A percentile compares a stretch with the other conserved stretches of the same genome.
phyloP scores from a whole-genome alignment of 2,888 invertebrate genomes.

The Atrina japonica region DNA sequence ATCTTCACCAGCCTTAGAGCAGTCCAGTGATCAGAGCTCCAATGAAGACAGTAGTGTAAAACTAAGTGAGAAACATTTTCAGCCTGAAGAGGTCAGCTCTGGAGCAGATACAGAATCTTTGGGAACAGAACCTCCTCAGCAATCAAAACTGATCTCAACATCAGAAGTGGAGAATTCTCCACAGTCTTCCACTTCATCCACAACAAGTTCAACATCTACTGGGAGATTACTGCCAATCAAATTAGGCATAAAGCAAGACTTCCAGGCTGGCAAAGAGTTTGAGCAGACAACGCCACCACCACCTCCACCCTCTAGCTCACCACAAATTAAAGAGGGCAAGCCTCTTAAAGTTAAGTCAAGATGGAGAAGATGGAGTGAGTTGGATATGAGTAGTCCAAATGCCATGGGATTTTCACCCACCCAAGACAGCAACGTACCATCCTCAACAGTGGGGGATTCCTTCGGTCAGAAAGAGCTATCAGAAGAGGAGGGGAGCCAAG shows the following conservation, averaged over 20 bases:
- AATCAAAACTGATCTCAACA: constrained; percentile 12
- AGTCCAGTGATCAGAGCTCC: too few species aligned
- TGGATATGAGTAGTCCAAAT: constrained; percentile 55
- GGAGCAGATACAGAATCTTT: too few species aligned
- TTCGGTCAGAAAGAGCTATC: constrained; percentile 12
- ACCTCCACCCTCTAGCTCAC: constrained; percentile 20
- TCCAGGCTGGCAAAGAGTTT: constrained; percentile 33
- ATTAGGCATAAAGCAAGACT: constrained; percentile 40
- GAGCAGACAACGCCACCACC: constrained; percentile 26
- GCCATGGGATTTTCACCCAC: constrained; percentile 42
- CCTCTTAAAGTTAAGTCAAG: constrained; percentile 72
- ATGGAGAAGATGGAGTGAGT: constrained; percentile 73
- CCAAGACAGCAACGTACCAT: constrained; percentile 29
- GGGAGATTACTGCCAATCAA: constrained; percentile 38
- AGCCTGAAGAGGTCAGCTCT: too few species aligned
- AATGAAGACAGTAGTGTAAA: too few species aligned
- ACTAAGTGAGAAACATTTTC: too few species aligned
- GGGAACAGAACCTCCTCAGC: background rate
- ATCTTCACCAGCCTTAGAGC: too few species aligned
- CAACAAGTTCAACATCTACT: constrained; percentile 16
- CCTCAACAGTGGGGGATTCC: constrained; percentile 22
- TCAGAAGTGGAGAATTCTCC: constrained; percentile 22
- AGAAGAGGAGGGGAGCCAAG: constrained; percentile 12
- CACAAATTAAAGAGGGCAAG: constrained; percentile 43
- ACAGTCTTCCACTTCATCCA: constrained; percentile 24